phyloP scores from a whole-genome alignment of 1,140 invertebrate genomes.

The Leucophenga varia region DNA sequence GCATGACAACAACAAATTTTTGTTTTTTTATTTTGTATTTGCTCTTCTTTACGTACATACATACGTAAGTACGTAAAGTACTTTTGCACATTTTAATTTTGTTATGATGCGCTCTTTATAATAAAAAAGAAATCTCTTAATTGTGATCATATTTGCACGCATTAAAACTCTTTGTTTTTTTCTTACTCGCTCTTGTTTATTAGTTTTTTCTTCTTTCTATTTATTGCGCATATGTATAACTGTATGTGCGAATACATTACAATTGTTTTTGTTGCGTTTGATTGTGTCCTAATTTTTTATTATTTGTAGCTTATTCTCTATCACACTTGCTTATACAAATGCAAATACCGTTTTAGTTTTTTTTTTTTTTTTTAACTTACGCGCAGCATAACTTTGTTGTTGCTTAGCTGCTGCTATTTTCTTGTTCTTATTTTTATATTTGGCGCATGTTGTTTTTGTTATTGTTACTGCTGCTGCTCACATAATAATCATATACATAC shows the following conservation, averaged over 20 bases:
- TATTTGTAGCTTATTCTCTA: not conserved
- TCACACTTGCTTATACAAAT: conserved; percentile 12
- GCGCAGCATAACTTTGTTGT: conserved; percentile 42
- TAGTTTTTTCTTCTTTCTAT: no score
- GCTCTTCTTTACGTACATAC: no score
- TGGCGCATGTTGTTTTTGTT: conserved; percentile 11
- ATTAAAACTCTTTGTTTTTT: no score
- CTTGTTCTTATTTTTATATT: conserved; percentile 39
- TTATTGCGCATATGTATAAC: no score
- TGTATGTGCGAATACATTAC: no score
- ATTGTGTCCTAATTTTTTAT: not conserved
- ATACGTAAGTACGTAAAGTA: no score
- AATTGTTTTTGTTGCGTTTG: not conserved
- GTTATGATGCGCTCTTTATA: no score
- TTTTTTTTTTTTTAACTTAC: conserved; percentile 17
- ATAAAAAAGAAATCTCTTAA: no score
- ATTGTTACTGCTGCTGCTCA: conserved; percentile 15
- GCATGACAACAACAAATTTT: no score
- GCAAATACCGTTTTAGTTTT: conserved; percentile 46
- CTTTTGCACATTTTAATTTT: no score
- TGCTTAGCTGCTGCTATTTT: conserved; percentile 3
- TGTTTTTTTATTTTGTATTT: no score
- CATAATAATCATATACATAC: conserved; percentile 5
- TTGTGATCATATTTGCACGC: no score
- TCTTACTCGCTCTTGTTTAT: not conserved